phyloP scores from a whole-genome alignment of 1,140 invertebrate genomes.

The Drosophila simulans region DNA sequence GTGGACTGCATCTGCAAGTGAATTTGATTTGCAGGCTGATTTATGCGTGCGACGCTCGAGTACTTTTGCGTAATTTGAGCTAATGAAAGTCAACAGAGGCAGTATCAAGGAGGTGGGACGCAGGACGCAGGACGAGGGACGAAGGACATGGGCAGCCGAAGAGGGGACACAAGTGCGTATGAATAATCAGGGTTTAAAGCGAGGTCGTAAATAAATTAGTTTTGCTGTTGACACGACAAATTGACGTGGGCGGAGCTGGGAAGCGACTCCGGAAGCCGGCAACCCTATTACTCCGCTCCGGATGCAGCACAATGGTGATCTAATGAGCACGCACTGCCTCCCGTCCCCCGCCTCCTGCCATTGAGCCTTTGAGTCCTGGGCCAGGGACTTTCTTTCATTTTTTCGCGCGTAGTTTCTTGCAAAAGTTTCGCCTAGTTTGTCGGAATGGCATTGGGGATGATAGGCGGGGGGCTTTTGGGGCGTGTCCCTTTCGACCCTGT shows the following conservation, averaged over 20 bases:
- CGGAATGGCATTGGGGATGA: not conserved
- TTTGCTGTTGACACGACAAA: conserved; percentile 74
- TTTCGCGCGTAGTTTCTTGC: conserved; percentile 28
- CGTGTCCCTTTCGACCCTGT: conserved; percentile 25
- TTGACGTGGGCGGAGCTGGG: conserved; percentile 37
- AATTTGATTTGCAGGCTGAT: conserved; percentile 70
- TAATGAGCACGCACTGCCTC: conserved; percentile 61
- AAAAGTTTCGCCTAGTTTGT: conserved; percentile 45
- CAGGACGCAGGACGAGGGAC: not conserved
- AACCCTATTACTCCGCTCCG: conserved; percentile 12
- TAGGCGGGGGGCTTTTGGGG: not conserved
- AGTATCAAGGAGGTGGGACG: conserved; percentile 1
- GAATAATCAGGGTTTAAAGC: conserved; percentile 64
- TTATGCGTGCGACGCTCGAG: conserved; percentile 60
- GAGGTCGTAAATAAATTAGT: conserved; percentile 74
- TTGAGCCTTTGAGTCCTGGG: conserved; percentile 10
- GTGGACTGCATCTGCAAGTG: conserved; percentile 54
- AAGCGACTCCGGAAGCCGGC: conserved; percentile 28
- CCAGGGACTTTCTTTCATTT: conserved; percentile 33
- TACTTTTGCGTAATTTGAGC: conserved; percentile 70
- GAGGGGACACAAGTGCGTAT: conserved; percentile 60
- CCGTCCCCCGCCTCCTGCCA: not conserved
- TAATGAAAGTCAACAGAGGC: conserved; percentile 71
- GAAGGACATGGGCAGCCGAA: not conserved
- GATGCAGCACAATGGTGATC: conserved; percentile 52